A percentile compares a stretch with the other conserved stretches of the same genome.
These are phyloP conservation scores for Papilio aristodemus DNA, from an alignment of 1,140 invertebrate genomes.

Conservation along the genomic window DNA sequence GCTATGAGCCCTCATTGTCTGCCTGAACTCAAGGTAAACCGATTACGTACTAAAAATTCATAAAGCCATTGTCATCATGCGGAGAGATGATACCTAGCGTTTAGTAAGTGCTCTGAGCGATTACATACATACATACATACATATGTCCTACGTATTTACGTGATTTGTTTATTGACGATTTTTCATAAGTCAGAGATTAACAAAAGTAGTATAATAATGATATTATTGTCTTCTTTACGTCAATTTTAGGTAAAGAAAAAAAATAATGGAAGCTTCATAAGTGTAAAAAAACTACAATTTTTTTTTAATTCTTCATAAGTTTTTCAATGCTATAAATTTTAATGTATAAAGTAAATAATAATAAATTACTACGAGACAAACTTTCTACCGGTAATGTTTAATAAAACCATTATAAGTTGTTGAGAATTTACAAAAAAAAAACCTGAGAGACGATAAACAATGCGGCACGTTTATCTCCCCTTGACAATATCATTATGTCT, in stretches of 20 bases:
- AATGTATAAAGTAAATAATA: too few relatives aligned
- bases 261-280: too few relatives aligned
- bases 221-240: too few relatives aligned
- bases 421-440: slow-evolving; percentile 56
- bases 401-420: slow-evolving; percentile 54
- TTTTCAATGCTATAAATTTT: too few relatives aligned
- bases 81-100: slow-evolving; percentile 49
- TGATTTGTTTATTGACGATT: slow-evolving; percentile 11
- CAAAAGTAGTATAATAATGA: too few relatives aligned
- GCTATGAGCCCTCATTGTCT: slow-evolving; percentile 60
- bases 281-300: too few relatives aligned
- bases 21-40: slow-evolving; percentile 65
- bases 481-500: slow-evolving; percentile 77
- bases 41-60: slow-evolving; percentile 73
- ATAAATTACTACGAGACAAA: not conserved
- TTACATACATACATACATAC: slow-evolving; percentile 43
- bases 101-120: slow-evolving; percentile 52
- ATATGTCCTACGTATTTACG: not conserved
- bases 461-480: slow-evolving; percentile 69
- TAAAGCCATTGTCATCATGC: slow-evolving; percentile 62
- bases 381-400: slow-evolving; percentile 38
- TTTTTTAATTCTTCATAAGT: too few relatives aligned
- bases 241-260: too few relatives aligned
- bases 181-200: too few relatives aligned
- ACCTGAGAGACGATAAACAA: slow-evolving; percentile 66